phyloP scores from a whole-genome alignment of 1,140 invertebrate species.

The Lucilia cuprina region DNA sequence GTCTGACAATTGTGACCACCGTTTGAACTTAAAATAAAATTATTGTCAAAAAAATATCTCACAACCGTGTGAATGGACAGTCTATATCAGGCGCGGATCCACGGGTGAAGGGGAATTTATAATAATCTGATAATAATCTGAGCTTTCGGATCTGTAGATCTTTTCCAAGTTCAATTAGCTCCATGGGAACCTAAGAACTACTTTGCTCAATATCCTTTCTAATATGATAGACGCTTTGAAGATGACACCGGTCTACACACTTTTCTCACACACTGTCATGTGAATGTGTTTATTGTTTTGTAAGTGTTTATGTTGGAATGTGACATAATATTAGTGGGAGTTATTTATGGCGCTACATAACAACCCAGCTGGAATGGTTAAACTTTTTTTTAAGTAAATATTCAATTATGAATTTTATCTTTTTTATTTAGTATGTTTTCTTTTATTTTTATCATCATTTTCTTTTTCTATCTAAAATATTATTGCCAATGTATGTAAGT shows the following conservation, averaged over 20 bases:
- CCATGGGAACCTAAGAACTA: too few species aligned
- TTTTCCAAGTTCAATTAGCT: too few species aligned
- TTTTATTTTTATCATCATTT: neutral
- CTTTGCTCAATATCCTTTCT: too few species aligned
- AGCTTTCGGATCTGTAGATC: too few species aligned
- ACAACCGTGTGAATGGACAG: too few species aligned
- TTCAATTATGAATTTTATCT: constrained; percentile 7
- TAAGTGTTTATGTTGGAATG: neutral
- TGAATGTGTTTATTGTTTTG: neutral
- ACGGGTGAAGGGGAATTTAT: too few species aligned
- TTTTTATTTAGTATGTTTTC: neutral
- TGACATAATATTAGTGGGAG: neutral
- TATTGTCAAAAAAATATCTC: too few species aligned
- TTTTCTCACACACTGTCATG: neutral
- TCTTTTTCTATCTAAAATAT: neutral
- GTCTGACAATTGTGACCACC: too few species aligned
- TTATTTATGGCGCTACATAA: neutral
- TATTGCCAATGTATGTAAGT: neutral
- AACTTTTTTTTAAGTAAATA: neutral
- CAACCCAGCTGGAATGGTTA: neutral
- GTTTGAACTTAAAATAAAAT: too few species aligned
- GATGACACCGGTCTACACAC: neutral
- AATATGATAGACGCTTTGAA: too few species aligned
- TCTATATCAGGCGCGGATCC: too few species aligned
- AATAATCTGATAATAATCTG: too few species aligned